Conservation (phyloP, 1,140 invertebrate species). For the Drosophila ironensis region DNA sequence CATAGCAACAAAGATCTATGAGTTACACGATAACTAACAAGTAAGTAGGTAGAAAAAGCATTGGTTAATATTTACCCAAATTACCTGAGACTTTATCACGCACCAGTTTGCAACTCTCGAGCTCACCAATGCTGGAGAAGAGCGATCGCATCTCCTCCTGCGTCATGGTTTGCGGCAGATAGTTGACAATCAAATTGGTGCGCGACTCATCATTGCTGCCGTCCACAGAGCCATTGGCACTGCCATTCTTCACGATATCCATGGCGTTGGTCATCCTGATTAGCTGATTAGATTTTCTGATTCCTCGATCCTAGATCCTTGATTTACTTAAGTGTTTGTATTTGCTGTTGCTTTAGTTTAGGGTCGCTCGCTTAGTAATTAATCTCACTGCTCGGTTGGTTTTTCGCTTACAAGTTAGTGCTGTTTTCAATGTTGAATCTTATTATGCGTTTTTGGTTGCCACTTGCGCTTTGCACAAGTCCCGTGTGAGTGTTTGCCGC, state of each 20-base stretch:
- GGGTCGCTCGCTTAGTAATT: conserved; percentile 59
- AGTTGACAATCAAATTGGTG: conserved; percentile 95
- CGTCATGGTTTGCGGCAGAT: conserved; percentile 95
- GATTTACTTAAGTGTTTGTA: conserved; percentile 1
- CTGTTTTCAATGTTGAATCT: conserved; percentile 25
- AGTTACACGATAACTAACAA: too few species aligned
- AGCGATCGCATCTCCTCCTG: conserved; percentile 94
- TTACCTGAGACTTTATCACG: conserved; percentile 92
- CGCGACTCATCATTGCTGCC: conserved; percentile 84
- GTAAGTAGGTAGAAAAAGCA: conserved; percentile 17
- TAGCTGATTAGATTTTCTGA: background rate
- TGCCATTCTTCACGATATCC: conserved; percentile 83
- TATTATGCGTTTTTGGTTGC: conserved; percentile 44
- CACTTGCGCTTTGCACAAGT: conserved; percentile 81
- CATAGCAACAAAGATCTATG: too few species aligned
- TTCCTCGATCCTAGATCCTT: background rate
- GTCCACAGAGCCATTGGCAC: conserved; percentile 84
- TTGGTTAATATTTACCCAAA: conserved; percentile 81
- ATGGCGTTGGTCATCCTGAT: conserved; percentile 80
- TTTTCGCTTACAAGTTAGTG: conserved; percentile 56
- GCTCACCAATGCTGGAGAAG: conserved; percentile 93
- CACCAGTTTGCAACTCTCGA: conserved; percentile 95
- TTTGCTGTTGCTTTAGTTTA: conserved; percentile 11
- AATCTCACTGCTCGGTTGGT: conserved; percentile 79
- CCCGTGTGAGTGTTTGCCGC: conserved; percentile 49